phyloP scores from a whole-genome alignment of 2,113 vertebrate genomes.

The Daboia siamensis region DNA sequence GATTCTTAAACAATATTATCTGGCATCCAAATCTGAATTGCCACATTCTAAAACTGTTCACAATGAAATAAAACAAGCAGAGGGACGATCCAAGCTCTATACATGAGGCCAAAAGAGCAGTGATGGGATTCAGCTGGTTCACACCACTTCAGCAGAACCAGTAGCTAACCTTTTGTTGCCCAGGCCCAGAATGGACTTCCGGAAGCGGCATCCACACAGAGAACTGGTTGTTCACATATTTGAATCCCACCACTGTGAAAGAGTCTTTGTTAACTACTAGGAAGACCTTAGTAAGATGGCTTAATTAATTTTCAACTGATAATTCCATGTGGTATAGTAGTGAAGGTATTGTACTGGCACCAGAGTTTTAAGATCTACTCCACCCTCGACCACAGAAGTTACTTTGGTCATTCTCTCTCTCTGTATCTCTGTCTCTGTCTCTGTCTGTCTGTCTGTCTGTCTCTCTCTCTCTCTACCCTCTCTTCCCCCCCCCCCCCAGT shows the following conservation, averaged over 20 bases:
- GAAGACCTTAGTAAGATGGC: background rate
- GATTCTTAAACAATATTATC: background rate
- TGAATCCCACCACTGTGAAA: no score
- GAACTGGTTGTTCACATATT: no score
- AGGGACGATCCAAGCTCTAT: background rate
- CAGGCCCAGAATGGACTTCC: no score
- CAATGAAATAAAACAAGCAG: background rate
- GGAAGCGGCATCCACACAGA: no score
- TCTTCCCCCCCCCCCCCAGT: background rate
- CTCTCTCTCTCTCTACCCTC: background rate
- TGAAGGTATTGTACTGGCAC: background rate
- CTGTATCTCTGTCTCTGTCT: background rate
- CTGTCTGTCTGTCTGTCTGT: background rate
- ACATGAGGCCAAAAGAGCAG: background rate
- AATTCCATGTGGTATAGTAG: background rate
- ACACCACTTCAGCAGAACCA: no score
- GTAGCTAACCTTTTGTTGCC: no score
- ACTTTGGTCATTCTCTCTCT: background rate
- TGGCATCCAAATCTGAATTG: background rate
- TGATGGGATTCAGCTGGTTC: no score
- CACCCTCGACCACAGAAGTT: background rate
- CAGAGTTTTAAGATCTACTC: background rate
- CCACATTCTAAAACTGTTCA: background rate
- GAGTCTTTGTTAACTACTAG: background rate
- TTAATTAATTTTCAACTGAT: background rate